Evolutionary conservation across 1,140 invertebrate species (phyloP).

Genomic region (Drosophila pallidifrons): DNA sequence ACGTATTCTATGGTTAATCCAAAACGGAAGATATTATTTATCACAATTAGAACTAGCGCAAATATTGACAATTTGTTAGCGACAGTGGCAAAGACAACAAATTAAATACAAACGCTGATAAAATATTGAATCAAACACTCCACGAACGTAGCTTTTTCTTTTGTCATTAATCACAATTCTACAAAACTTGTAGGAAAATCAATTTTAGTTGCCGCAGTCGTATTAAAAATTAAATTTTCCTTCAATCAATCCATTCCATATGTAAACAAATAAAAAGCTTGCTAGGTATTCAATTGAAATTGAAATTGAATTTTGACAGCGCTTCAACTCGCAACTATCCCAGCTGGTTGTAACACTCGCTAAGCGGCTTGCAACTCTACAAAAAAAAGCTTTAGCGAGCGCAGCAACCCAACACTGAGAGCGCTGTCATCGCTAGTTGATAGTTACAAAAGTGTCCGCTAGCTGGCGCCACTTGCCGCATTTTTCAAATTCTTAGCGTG

Average conservation of each 20-base stretch:
- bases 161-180: neutral
- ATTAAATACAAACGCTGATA: too few species aligned
- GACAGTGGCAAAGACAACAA: neutral
- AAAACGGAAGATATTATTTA: constrained; percentile 62
- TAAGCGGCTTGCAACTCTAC: constrained; percentile 12
- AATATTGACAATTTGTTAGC: constrained; percentile 64
- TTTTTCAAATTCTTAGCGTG: constrained; percentile 28
- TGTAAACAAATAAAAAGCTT: constrained; percentile 13
- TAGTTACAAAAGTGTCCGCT: neutral
- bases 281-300: neutral
- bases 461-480: constrained; percentile 18
- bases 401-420: neutral
- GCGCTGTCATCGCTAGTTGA: neutral
- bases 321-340: neutral
- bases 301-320: neutral
- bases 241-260: neutral
- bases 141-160: neutral
- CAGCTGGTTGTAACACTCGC: neutral
- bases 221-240: neutral
- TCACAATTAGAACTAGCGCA: constrained; percentile 62
- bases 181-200: neutral
- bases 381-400: neutral
- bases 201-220: neutral
- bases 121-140: neutral
- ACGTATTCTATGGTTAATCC: constrained; percentile 43